Evolutionary conservation across 2,113 vertebrate genomes (phyloP), one percentile per base, ranked within the genome.

Genomic region (Myiozetetes cayanensis): DNA sequence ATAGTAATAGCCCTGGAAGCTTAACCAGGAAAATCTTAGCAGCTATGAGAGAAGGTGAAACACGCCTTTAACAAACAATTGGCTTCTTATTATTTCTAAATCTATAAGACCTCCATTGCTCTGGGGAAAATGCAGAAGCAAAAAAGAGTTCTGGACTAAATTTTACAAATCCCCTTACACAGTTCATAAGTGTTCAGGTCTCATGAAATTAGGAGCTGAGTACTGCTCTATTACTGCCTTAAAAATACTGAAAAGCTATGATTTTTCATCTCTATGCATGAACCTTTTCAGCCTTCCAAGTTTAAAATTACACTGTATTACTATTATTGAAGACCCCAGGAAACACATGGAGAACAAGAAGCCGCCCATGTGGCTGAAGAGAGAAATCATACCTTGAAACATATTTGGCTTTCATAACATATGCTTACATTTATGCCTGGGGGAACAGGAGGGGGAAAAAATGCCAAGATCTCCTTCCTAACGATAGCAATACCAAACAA

Each of bases 381-480:
- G 23, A 82, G 30, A 56, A 74, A 84, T 74, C 79, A 71, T 35
- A 37, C 28, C 33, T 30, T 47, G 27, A 55, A 71, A 67, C 2
- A 11, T 24, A 31, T 52, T 67, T 76, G 33, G 14, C 53, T 89
- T 61, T 87, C 31, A 30, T n/a, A 33, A 24, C 17, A 22, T 20
- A 35, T 24, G 2, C 4, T 88, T 46, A 35, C 9, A 50, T 68
- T 93, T 20, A 12, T 5, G 43, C 46, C 23, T 37, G 9, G 8
- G 15, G 35, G 2, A 63, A 27, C 11, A 33, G 12, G 5, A 4
- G 3, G 0, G 5, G 2, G 14, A 27, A 23, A n/a, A 27, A 47
- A 12, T 3, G 35, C 37, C 44, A 28, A 73, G 55, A 50, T 41
- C 16, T 5, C 7, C 43, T 67, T 70, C n/a, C 21, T 47, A 47